Conservation (phyloP, 2,888 invertebrate genomes). For the Caprella mutica region DNA sequence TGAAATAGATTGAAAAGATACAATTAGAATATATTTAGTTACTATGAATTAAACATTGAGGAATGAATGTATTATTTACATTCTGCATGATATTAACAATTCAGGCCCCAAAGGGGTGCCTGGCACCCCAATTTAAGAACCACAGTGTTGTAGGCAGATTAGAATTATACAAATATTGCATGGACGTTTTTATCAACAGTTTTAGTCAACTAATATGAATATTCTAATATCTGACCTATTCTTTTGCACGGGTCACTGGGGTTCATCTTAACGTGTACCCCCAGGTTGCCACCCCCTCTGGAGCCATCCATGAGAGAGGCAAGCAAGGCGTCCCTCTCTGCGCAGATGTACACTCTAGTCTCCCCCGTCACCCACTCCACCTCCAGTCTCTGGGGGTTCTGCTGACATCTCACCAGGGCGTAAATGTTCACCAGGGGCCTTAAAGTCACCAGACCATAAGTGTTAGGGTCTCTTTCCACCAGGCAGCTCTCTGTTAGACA, state of each 20-base stretch:
- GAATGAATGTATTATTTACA: no score
- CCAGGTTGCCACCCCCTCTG: constrained; percentile 88
- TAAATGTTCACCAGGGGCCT: constrained; percentile 58
- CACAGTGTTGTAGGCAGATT: no score
- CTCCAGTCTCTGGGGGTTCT: constrained; percentile 83
- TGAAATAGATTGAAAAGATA: no score
- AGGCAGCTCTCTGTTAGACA: constrained; percentile 92
- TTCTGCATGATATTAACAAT: no score
- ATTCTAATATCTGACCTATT: no score
- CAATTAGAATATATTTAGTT: no score
- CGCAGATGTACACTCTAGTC: constrained; percentile 57
- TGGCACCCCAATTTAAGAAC: no score
- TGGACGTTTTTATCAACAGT: no score
- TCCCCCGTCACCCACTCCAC: constrained; percentile 91
- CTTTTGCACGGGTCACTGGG: constrained; percentile 74
- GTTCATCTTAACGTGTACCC: constrained; percentile 83
- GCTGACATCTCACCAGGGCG: constrained; percentile 75
- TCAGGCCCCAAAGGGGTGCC: no score
- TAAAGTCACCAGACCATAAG: constrained; percentile 84
- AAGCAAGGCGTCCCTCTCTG: constrained; percentile 62
- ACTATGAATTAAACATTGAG: no score
- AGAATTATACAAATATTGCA: no score
- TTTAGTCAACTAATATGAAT: no score
- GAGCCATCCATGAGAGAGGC: constrained; percentile 94
- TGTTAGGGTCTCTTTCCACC: constrained; percentile 90